Conservation (phyloP, 2,888 invertebrate species). For the Melieria crassipennis region DNA sequence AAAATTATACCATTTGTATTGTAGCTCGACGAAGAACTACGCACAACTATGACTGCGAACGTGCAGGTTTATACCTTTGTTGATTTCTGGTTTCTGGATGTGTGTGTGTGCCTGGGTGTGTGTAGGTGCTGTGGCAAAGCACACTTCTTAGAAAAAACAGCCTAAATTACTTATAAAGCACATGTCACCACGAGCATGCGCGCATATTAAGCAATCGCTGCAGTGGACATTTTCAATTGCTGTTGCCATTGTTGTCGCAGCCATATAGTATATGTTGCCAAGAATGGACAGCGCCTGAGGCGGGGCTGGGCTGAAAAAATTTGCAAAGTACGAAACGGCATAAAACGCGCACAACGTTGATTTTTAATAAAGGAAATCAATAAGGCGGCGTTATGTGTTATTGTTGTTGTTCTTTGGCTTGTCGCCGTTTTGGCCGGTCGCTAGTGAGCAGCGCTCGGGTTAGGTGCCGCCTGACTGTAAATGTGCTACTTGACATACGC, state of each 20-base stretch:
- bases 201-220: slow-evolving; percentile 55
- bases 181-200: slow-evolving; percentile 59
- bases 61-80: too few species aligned
- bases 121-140: slow-evolving; percentile 24
- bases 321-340: too few species aligned
- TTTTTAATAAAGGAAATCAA: not conserved
- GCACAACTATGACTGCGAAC: too few species aligned
- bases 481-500: too few species aligned
- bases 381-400: too few species aligned
- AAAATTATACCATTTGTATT: not conserved
- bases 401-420: too few species aligned
- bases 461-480: too few species aligned
- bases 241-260: not conserved
- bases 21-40: not conserved
- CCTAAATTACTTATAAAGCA: slow-evolving; percentile 64
- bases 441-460: too few species aligned
- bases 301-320: too few species aligned
- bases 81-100: not conserved
- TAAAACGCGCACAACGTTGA: not conserved
- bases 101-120: not conserved
- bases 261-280: not conserved
- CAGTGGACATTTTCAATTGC: too few species aligned
- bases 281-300: not conserved
- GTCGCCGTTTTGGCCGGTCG: too few species aligned
- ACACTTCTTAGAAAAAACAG: slow-evolving; percentile 49